Conservation (phyloP, 2,113 vertebrate species). For the Tetrao urogallus region DNA sequence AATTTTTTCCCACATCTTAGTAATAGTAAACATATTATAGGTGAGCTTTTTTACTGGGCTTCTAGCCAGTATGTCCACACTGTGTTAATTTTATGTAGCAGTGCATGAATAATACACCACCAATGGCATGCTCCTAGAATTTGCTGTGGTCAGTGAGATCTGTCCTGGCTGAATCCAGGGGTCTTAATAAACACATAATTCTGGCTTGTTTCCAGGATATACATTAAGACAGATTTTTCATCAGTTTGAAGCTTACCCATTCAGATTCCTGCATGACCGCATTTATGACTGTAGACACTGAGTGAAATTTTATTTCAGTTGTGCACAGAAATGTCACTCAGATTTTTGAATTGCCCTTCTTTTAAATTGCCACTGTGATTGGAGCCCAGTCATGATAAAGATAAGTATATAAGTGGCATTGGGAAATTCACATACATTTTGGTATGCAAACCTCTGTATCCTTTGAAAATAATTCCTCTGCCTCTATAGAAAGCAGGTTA, state of each 20-base stretch:
- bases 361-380: neutral
- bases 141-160: neutral
- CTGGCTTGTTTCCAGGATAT: neutral
- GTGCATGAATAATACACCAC: neutral
- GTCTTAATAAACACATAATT: neutral
- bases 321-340: neutral
- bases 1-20: neutral
- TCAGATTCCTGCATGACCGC: neutral
- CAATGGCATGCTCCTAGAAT: neutral
- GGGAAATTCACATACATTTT: neutral
- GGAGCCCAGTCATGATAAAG: neutral
- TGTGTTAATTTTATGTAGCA: neutral
- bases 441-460: neutral
- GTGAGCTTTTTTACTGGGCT: neutral
- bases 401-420: neutral
- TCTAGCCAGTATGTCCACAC: conserved; percentile 4
- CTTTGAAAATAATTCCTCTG: conserved; percentile 52
- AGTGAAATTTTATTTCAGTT: neutral
- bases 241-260: neutral
- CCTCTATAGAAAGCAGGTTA: conserved; percentile 34
- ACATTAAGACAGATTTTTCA: neutral
- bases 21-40: neutral
- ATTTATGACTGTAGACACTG: neutral
- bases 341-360: conserved; percentile 5
- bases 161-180: neutral